Evolutionary conservation across 30 jellyfish, hydroid and myxozoan species (phyloP).

Genomic region (Catostylus mosaicus): DNA sequence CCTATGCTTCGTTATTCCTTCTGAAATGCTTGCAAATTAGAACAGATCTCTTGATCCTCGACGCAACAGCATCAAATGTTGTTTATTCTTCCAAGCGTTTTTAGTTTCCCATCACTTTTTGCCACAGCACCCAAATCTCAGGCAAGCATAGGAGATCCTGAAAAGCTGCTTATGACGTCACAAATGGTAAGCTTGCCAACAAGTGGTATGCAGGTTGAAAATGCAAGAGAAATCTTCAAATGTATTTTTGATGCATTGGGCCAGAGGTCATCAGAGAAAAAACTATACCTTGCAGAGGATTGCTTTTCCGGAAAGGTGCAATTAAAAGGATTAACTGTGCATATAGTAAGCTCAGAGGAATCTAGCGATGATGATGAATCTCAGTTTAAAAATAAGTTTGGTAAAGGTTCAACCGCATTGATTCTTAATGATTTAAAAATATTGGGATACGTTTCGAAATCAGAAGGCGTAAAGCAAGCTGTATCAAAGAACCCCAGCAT

Average conservation of each 20-base stretch:
- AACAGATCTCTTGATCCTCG: too few relatives aligned
- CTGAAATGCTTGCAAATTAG: too few relatives aligned
- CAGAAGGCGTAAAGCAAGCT: not conserved
- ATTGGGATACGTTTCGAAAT: conserved; percentile 11
- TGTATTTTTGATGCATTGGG: conserved; percentile 78
- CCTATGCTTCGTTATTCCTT: too few relatives aligned
- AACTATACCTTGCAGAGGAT: conserved; percentile 11
- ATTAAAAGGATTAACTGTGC: conserved; percentile 14
- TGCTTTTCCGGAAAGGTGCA: conserved; percentile 11
- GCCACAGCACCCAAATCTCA: conserved; percentile 20
- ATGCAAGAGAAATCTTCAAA: conserved; percentile 82
- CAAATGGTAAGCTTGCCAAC: conserved; percentile 99
- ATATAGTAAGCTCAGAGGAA: conserved; percentile 66
- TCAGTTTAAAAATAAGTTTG: conserved; percentile 15
- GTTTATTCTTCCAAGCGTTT: too few relatives aligned
- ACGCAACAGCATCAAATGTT: too few relatives aligned
- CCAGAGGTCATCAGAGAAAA: conserved; percentile 30
- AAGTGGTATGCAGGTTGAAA: conserved; percentile 96
- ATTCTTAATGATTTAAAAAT: conserved; percentile 18
- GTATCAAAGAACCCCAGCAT: not conserved
- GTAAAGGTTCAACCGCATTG: conserved; percentile 46
- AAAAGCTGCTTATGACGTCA: conserved; percentile 50
- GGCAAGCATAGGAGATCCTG: conserved; percentile 22
- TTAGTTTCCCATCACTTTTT: not conserved
- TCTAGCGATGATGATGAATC: conserved; percentile 23